Base-by-base conservation (phyloP, 1,140 invertebrate species). In the Drosophila melanogaster region DNA sequence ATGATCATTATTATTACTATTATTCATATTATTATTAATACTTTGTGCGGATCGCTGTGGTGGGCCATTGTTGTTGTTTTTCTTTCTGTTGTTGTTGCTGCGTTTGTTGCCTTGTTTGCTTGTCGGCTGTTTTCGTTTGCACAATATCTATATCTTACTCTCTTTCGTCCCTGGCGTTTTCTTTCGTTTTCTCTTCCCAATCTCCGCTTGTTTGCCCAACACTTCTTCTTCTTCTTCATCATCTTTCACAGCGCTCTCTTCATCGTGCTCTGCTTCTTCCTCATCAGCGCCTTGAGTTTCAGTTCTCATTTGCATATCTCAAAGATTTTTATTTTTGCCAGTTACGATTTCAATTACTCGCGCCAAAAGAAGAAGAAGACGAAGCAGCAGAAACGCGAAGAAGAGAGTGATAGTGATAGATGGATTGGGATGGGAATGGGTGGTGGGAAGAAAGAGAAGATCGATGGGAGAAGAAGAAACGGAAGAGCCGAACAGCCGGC, bases 291-390 rank as follows among this genome's bases (percentile, higher is more conserved):
- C 30, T 30, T 17, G 40, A 33, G 47, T 15, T 35, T 30, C 35
- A n/a, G 17, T 19, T 15, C 50, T 15, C 33, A 76, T 76, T 76
- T 76, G 72, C 72, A 76, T 76, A 76, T 76, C 66, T 15, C 41
- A 11, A 75, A 76, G 72, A 76, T 30, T 30, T 76, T 75, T 76
- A 76, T 30, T 30, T 76, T 75, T 76, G 72, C 71, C 72, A 75
- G 33, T 47, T 75, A 57, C 50, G 30, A 74, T 50, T 74, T 74
- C 46, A 67, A 66, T 73, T 40, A 53, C 37, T 24, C 26, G n/a
- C 66, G n/a, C 66, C 35, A 24, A 26, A 50, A 50, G 26, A 30
- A 50, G 8, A 30, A 30, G 2, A 8, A 30, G 26, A 22, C 19
- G 19, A 1, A 26, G 24, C 24, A 26, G 24, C 26, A 30, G 26